phyloP scores from a whole-genome alignment of 2,113 vertebrate species.

The Tretioscincus oriximinensis region DNA sequence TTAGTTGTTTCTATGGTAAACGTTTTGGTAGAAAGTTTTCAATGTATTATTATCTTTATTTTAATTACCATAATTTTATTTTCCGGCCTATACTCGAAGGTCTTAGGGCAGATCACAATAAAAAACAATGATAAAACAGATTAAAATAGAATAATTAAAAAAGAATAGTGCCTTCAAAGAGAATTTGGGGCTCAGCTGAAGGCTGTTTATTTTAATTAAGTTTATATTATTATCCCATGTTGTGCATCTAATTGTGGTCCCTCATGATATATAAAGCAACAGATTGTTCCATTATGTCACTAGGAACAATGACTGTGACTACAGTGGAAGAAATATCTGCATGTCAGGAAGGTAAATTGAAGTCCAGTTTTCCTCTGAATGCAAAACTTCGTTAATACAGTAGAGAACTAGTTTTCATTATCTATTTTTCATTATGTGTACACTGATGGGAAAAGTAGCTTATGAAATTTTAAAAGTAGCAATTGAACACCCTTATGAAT shows the following conservation, averaged over 20 bases:
- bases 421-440: no score
- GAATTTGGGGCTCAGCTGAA: no score
- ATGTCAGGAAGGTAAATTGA: neutral
- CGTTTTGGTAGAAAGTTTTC: neutral
- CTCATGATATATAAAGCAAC: neutral
- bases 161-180: no score
- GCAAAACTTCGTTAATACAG: neutral
- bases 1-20: no score
- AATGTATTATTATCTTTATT: neutral
- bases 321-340: neutral
- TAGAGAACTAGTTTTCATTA: neutral
- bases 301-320: neutral
- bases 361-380: neutral
- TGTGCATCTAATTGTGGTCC: neutral
- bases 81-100: no score
- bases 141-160: no score
- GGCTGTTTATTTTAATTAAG: no score
- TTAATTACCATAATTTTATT: no score
- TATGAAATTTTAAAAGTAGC: no score
- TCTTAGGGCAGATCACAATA: no score
- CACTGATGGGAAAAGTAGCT: no score
- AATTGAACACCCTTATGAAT: neutral
- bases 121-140: no score
- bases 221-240: neutral
- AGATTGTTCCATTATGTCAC: neutral